These are phyloP conservation scores for Acanthopagrus latus DNA, from an alignment of 2,797 vertebrate genomes.

Conservation along the genomic window DNA sequence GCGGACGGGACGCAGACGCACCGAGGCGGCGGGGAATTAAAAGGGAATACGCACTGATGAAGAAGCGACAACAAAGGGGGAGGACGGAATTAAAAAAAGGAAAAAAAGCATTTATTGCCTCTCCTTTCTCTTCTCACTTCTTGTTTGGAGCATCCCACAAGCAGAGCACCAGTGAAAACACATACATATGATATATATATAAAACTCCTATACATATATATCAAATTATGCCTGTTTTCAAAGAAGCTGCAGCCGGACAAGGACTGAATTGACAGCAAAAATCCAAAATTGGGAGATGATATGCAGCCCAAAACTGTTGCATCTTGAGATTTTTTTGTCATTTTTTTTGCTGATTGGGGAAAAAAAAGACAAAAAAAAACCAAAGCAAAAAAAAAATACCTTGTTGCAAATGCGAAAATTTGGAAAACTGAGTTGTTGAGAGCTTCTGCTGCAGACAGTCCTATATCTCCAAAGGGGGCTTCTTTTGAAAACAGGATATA, in stretches of 20 bases:
- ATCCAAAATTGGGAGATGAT: slow-evolving; percentile 61
- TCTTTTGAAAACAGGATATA: slow-evolving; percentile 82
- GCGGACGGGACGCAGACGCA: slow-evolving; percentile 71
- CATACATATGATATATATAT: slow-evolving; percentile 91
- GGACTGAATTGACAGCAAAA: slow-evolving; percentile 76
- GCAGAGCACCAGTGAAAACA: slow-evolving; percentile 88
- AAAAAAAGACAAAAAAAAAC: slow-evolving; percentile 30
- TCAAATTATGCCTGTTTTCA: slow-evolving; percentile 91
- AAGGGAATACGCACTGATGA: slow-evolving; percentile 70
- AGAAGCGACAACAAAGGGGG: slow-evolving; percentile 57
- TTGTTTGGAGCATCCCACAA: slow-evolving; percentile 82
- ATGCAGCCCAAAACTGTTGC: slow-evolving; percentile 75
- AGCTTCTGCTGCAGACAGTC: slow-evolving; percentile 71
- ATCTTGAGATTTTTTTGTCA: slow-evolving; percentile 61
- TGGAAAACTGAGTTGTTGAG: slow-evolving; percentile 63
- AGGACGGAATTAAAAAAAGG: slow-evolving; percentile 71
- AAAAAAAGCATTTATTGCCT: slow-evolving; percentile 59
- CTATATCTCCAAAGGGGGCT: slow-evolving; percentile 69
- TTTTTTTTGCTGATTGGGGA: slow-evolving; percentile 33
- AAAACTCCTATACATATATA: slow-evolving; percentile 89
- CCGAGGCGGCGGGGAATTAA: slow-evolving; percentile 48
- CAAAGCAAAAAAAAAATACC: slow-evolving; percentile 27
- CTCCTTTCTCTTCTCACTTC: slow-evolving; percentile 70
- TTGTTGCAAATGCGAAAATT: slow-evolving; percentile 57
- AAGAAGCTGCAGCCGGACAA: slow-evolving; percentile 83